Evolutionary conservation across 2,888 invertebrate species (phyloP), one percentile per base, ranked within the genome.

Genomic region (Noctua comes): DNA sequence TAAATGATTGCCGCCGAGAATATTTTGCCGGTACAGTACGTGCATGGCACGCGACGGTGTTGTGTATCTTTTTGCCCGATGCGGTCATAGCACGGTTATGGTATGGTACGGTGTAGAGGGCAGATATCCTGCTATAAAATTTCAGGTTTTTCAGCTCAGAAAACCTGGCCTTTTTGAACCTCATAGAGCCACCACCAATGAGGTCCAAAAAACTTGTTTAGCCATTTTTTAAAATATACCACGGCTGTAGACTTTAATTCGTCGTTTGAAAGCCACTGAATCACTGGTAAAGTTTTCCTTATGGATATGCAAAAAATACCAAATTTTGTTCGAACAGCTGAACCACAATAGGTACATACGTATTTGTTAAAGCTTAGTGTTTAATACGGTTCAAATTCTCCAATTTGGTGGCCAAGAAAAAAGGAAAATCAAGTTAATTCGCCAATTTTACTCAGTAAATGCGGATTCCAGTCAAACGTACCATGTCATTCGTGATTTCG

Each of bases 361-460:
- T 0, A 72, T 68, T 24, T 72, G 51, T 51, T 51, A 59, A 31
- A 27, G 48, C 46, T 68, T 57, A 51, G 27, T 27, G 51, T 69
- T 69, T 43, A 85, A 85, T 83, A 76, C 62, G 48, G 51, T 66
- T 36, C 24, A 62, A 57, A 73, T 69, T 66, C 54, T 40, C 18
- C 62, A 73, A 82, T 82, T 82, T 59, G 68, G 27, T 65, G 51
- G 66, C 62, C 18, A 36, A 54, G 27, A 78, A 86, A 74, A 85
- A 73, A 71, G 36, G 54, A 71, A 68, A 74, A 86, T 77, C 4
- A 77, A 82, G 77, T 84, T 71, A 82, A 86, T 77, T 84, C 71
- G 43, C 64, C 73, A 83, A 77, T 82, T 86, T 86, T 36, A 36
- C 71, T 65, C 83, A 54, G 83, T 86, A 86, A 84, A 83, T 78